Conservation (phyloP, 2,797 vertebrate genomes). For the Enoplosus armatus region DNA sequence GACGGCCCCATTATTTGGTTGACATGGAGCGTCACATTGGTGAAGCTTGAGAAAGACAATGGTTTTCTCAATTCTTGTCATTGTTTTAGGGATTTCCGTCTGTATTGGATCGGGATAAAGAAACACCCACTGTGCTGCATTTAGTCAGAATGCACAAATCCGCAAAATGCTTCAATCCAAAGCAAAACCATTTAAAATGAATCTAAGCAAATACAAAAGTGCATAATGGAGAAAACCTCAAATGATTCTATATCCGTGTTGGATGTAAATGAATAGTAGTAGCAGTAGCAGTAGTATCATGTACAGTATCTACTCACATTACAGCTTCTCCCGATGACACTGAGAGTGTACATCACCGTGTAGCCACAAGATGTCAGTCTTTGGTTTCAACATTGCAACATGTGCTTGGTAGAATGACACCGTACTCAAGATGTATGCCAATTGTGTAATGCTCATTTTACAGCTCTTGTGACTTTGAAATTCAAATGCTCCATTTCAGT, state of each 20-base stretch:
- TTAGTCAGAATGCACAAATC: background rate
- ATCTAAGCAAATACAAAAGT: background rate
- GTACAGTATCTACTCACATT: background rate
- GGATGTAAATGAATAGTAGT: background rate
- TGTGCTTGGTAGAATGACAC: background rate
- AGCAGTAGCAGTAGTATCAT: background rate
- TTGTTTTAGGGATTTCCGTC: background rate
- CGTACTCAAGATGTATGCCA: background rate
- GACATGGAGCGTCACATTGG: background rate
- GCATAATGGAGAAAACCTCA: background rate
- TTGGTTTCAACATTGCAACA: constrained; percentile 2
- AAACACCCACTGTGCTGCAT: background rate
- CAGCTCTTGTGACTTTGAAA: background rate
- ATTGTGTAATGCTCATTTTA: background rate
- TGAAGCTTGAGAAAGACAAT: background rate
- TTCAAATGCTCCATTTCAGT: background rate
- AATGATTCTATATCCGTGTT: too few species aligned
- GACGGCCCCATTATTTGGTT: background rate
- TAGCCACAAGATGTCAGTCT: constrained; percentile 76
- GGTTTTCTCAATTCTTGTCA: background rate
- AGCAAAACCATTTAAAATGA: background rate
- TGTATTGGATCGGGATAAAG: background rate
- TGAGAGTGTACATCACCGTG: background rate
- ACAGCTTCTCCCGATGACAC: background rate
- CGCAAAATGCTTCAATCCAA: background rate